Evolutionary conservation across 2,113 vertebrate species (phyloP), one percentile per base, ranked within the genome.

Genomic region (Corydoras sp.): DNA sequence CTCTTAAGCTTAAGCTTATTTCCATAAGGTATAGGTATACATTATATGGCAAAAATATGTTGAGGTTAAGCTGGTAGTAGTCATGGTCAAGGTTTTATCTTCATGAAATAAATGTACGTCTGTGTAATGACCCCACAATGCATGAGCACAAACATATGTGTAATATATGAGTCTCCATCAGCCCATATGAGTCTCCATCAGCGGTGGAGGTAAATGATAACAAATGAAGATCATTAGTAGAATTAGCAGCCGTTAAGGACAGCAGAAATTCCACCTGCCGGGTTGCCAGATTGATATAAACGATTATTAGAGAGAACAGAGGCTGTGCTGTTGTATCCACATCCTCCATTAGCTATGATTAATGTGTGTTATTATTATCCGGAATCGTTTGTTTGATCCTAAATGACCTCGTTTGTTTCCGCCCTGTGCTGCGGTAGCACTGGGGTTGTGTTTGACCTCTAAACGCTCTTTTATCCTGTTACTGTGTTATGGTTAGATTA

Each of bases 221-320:
- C 86, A 88, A 89, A 90, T 90, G 90, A 81, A 77, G 68, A 76
- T 83, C 86, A 88, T 90, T 90, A 91, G 82, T 83, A 79, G 84
- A 88, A 89, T 90, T 90, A 89, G 83, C 86, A 82, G 83, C 86
- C 87, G 87, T 90, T 89, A 86, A 86, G 84, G 85, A 77, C 83
- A 85, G 76, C 81, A 83, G 81, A 85, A 81, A 86, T 76, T 84
- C 82, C 86, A 89, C 85, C 88, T 90, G 88, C 86, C 89, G 86
- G 78, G 78, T 81, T 77, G 81, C 81, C 82, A 89, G 88, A 90
- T 86, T 89, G 86, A 89, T 90, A 90, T 83, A 89, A 88, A 90
- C 89, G 84, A 87, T 85, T 6, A 13, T 10, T 59, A 49, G 48
- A 55, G 12, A 49, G 18, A 58, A 68, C 15, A 43, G 15, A 10